Conservation (phyloP, 2,888 invertebrate genomes). For the Dorcus hopei region DNA sequence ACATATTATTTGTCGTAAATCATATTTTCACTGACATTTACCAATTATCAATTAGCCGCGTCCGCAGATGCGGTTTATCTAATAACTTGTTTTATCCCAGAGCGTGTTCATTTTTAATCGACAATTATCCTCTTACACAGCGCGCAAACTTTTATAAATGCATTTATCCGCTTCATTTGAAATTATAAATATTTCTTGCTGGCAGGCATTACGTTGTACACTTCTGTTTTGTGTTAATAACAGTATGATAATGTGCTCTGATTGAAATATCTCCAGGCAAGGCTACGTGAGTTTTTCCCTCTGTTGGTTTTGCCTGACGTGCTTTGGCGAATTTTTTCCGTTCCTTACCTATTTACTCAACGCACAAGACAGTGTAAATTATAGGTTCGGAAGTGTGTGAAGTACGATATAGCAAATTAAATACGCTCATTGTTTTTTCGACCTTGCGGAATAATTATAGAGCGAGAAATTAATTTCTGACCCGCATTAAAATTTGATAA, state of each 20-base stretch:
- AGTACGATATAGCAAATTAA: no score
- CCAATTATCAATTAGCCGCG: background rate
- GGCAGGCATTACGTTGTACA: background rate
- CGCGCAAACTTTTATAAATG: background rate
- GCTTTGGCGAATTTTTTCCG: no score
- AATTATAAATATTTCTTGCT: background rate
- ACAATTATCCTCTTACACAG: background rate
- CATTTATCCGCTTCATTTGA: background rate
- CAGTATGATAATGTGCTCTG: background rate
- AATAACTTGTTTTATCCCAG: background rate
- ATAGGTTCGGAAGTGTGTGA: no score
- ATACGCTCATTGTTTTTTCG: no score
- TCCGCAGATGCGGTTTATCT: background rate
- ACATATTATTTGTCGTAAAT: background rate
- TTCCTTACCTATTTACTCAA: no score
- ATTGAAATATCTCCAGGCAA: background rate
- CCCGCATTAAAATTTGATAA: no score
- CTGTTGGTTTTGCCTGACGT: no score
- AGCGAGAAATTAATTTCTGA: no score
- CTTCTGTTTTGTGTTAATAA: background rate
- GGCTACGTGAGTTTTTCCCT: background rate
- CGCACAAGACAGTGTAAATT: no score
- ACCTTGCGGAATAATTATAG: no score
- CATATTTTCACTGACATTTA: background rate
- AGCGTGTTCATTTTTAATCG: background rate